These are phyloP conservation scores for Eriosoma lanigerum DNA, from an alignment of 1,140 invertebrate genomes.

Conservation along the genomic window DNA sequence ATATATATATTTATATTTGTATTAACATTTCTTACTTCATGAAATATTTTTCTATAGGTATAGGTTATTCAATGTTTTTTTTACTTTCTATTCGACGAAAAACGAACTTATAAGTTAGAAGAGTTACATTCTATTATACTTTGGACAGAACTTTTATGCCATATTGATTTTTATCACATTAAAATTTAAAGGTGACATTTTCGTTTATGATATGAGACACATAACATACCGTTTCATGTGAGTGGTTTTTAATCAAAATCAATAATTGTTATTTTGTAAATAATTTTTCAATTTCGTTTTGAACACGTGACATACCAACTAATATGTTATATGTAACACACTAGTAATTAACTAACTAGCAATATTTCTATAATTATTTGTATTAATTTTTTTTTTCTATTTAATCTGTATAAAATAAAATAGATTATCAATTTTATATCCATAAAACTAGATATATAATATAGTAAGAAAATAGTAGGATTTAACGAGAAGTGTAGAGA, in stretches of 20 bases:
- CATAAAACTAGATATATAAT: too few species aligned
- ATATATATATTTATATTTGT: too few species aligned
- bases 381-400: not conserved
- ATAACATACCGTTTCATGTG: not conserved
- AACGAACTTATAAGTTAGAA: not conserved
- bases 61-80: too few species aligned
- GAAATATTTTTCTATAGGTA: too few species aligned
- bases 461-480: not conserved
- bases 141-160: not conserved
- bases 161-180: not conserved
- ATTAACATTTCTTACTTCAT: too few species aligned
- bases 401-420: too few species aligned
- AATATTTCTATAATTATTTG: too few species aligned
- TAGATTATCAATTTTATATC: too few species aligned
- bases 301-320: not conserved
- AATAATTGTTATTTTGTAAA: not conserved
- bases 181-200: slow-evolving; percentile 5
- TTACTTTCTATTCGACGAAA: not conserved
- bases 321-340: too few species aligned
- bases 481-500: not conserved
- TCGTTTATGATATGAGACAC: slow-evolving; percentile 6
- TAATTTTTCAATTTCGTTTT: not conserved
- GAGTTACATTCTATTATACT: not conserved
- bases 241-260: not conserved
- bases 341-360: too few species aligned